Evolutionary conservation across 2,888 invertebrate species (phyloP).

Genomic region (Meliscaeva auricollis): DNA sequence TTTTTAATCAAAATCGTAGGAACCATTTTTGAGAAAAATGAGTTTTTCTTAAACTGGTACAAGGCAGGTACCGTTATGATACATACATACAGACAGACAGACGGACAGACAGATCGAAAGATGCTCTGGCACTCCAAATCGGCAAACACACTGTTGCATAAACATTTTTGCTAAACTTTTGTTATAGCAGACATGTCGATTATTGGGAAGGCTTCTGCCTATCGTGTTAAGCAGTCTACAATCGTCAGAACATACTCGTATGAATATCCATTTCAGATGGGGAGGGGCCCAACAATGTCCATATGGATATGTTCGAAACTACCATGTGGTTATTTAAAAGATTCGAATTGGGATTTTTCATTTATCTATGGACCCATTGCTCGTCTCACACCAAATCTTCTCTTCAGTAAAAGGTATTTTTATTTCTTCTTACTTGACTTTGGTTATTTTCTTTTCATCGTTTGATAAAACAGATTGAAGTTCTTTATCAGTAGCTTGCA

Average conservation of each 20-base stretch:
- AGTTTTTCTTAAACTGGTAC: too few species aligned
- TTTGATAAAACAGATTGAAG: slow-evolving; percentile 2
- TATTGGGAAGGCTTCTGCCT: slow-evolving; percentile 47
- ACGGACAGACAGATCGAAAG: too few species aligned
- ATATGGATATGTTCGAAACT: slow-evolving; percentile 46
- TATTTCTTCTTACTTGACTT: background rate
- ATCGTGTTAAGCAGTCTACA: slow-evolving; percentile 47
- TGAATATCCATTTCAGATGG: slow-evolving; percentile 25
- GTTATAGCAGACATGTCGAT: slow-evolving; percentile 34
- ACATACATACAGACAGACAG: too few species aligned
- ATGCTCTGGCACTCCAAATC: slow-evolving; percentile 41
- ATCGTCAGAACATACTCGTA: slow-evolving; percentile 38
- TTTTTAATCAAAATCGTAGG: too few species aligned
- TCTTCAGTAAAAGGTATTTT: slow-evolving; percentile 9
- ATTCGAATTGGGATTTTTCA: slow-evolving; percentile 12
- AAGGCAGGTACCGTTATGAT: too few species aligned
- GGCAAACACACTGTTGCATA: slow-evolving; percentile 31
- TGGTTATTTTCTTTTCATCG: background rate
- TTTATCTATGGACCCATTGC: slow-evolving; percentile 32
- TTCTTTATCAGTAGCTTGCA: background rate
- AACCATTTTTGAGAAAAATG: too few species aligned
- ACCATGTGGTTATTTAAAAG: slow-evolving; percentile 21
- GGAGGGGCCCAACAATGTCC: slow-evolving; percentile 43
- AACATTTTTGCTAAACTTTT: slow-evolving; percentile 38
- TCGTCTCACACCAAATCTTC: slow-evolving; percentile 15